Conservation (phyloP, 2,888 invertebrate genomes). For the Agriopis marginaria region DNA sequence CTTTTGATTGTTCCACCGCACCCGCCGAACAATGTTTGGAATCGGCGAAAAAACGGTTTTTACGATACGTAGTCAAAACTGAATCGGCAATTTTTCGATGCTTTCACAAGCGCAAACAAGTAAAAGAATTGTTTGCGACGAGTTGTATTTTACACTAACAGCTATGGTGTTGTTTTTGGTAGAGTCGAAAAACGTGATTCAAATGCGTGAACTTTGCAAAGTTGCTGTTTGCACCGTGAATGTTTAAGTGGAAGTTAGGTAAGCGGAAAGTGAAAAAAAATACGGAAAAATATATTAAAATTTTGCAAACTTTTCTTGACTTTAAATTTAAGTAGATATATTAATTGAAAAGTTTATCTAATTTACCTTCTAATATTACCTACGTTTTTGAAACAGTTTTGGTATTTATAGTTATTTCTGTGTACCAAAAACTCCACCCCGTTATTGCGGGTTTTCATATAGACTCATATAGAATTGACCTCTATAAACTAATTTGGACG, state of each 20-base stretch:
- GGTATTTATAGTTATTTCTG: neutral
- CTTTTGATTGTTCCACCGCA: slow-evolving; percentile 67
- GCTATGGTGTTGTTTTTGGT: slow-evolving; percentile 22
- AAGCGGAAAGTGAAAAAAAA: slow-evolving; percentile 16
- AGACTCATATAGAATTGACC: slow-evolving; percentile 19
- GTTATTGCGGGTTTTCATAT: slow-evolving; percentile 3
- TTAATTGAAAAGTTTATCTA: neutral
- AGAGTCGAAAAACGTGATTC: slow-evolving; percentile 24
- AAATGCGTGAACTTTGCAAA: slow-evolving; percentile 20
- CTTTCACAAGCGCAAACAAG: slow-evolving; percentile 53
- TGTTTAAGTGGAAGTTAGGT: slow-evolving; percentile 23
- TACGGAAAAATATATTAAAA: slow-evolving; percentile 13
- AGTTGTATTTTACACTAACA: slow-evolving; percentile 36
- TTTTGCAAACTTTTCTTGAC: neutral
- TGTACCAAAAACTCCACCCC: slow-evolving; percentile 2
- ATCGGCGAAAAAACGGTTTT: slow-evolving; percentile 47
- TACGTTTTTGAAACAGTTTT: neutral
- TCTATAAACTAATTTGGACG: slow-evolving; percentile 32
- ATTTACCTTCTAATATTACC: too few species aligned
- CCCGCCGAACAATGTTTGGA: slow-evolving; percentile 53
- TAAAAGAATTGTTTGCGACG: slow-evolving; percentile 48
- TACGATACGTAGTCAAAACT: slow-evolving; percentile 51
- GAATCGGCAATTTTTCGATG: slow-evolving; percentile 52
- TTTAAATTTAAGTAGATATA: slow-evolving; percentile 1
- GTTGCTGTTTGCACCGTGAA: slow-evolving; percentile 21